Conservation (phyloP, 2,797 vertebrate genomes). For the Chlorospingus flavigularis region DNA sequence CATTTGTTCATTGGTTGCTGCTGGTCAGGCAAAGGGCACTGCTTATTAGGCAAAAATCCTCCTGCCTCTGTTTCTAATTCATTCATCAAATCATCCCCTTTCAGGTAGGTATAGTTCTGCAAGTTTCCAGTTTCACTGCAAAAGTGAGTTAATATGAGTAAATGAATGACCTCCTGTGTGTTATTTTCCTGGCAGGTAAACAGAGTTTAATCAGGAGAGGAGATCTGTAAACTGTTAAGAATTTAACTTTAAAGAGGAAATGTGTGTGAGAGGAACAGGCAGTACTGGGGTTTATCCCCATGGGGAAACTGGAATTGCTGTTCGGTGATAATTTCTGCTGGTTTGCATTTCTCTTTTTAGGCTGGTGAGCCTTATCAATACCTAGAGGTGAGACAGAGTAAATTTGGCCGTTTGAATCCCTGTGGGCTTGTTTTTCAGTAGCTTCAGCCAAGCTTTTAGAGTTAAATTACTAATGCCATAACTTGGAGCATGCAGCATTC, state of each 20-base stretch:
- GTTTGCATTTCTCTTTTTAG: neutral
- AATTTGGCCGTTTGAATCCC: neutral
- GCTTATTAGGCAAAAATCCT: neutral
- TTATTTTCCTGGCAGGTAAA: neutral
- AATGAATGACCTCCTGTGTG: slow-evolving; percentile 8
- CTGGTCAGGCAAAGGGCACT: neutral
- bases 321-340: neutral
- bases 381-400: neutral
- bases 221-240: neutral
- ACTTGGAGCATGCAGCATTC: neutral
- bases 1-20: neutral
- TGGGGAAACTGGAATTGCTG: neutral
- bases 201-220: neutral
- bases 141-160: neutral
- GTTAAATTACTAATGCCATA: neutral
- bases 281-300: neutral
- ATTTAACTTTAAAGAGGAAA: neutral
- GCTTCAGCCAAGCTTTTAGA: neutral
- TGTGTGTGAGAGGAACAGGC: neutral
- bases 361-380: neutral
- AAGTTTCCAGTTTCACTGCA: neutral
- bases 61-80: neutral
- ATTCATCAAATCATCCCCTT: neutral
- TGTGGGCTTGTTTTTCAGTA: neutral
- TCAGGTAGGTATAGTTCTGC: neutral